Conservation (phyloP, 2,888 invertebrate species). For the Dasysyrphus albostriatus region DNA sequence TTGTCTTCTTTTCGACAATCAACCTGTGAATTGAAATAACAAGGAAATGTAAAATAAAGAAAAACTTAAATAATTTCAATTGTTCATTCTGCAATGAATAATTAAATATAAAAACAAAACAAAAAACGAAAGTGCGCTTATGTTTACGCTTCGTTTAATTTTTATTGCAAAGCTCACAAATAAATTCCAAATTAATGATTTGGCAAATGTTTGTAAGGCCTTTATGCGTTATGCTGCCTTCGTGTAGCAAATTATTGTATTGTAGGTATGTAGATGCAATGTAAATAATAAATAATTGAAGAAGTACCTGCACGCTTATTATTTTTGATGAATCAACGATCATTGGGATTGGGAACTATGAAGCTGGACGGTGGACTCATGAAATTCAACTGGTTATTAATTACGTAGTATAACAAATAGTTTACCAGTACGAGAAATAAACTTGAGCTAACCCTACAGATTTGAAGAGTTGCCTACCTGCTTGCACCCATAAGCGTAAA, state of each 20-base stretch:
- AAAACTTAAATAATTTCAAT: conserved; percentile 27
- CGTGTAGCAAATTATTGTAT: neutral
- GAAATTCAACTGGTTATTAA: no score
- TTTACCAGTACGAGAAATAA: no score
- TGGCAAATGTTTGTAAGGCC: conserved; percentile 11
- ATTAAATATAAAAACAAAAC: neutral
- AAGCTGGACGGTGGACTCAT: no score
- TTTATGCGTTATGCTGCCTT: neutral
- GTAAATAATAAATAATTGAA: no score
- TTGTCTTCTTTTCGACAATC: conserved; percentile 82
- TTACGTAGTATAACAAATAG: no score
- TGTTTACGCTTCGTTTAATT: conserved; percentile 49
- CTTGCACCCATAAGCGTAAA: no score
- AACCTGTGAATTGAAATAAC: conserved; percentile 80
- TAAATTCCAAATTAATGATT: conserved; percentile 17
- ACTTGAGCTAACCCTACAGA: no score
- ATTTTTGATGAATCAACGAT: no score
- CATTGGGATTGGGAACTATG: no score
- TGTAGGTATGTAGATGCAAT: no score
- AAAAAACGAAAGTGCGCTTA: conserved; percentile 55
- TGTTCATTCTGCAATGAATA: conserved; percentile 29
- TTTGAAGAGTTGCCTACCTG: no score
- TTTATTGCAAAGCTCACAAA: conserved; percentile 15
- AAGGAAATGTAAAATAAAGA: conserved; percentile 6
- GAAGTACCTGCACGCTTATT: no score